Evolutionary conservation across 2,888 invertebrate genomes (phyloP).

Genomic region (Odontothrips loti): DNA sequence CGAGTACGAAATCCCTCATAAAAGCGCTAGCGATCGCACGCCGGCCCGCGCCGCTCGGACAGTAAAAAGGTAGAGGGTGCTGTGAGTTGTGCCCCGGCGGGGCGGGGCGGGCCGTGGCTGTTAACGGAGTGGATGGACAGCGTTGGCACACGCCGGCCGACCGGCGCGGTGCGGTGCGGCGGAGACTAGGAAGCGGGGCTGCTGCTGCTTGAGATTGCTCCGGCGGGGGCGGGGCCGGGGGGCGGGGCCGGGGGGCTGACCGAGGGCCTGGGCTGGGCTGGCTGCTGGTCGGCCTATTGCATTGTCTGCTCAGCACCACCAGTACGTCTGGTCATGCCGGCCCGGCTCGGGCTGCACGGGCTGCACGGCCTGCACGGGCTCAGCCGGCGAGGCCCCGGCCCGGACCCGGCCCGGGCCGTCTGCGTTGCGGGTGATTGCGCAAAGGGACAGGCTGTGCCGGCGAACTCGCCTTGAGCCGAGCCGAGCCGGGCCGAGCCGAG

Average conservation of each 20-base stretch:
- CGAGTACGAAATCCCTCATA: background rate
- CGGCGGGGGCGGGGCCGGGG: background rate
- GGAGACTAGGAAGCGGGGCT: too few relatives aligned
- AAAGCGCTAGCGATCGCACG: background rate
- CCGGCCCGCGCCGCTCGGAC: too few relatives aligned
- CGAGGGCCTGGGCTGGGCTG: too few relatives aligned
- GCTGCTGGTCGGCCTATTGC: too few relatives aligned
- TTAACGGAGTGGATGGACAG: too few relatives aligned
- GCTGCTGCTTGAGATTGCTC: background rate
- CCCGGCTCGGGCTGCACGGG: background rate
- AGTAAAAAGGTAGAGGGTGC: too few relatives aligned
- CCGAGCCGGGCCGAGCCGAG: too few relatives aligned
- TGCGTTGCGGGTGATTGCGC: background rate
- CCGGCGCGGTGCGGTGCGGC: too few relatives aligned
- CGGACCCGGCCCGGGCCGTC: background rate
- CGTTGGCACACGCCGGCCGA: too few relatives aligned
- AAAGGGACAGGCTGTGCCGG: background rate
- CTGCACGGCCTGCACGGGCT: background rate
- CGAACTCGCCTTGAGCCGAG: conserved; percentile 1
- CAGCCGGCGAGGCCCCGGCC: background rate
- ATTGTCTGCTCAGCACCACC: too few relatives aligned
- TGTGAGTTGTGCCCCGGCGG: too few relatives aligned
- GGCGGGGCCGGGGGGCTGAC: background rate
- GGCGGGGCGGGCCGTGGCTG: too few relatives aligned
- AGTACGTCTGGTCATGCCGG: background rate